Evolutionary conservation across 2,797 vertebrate species (phyloP).

Genomic region (Notoglanidium macrostoma): DNA sequence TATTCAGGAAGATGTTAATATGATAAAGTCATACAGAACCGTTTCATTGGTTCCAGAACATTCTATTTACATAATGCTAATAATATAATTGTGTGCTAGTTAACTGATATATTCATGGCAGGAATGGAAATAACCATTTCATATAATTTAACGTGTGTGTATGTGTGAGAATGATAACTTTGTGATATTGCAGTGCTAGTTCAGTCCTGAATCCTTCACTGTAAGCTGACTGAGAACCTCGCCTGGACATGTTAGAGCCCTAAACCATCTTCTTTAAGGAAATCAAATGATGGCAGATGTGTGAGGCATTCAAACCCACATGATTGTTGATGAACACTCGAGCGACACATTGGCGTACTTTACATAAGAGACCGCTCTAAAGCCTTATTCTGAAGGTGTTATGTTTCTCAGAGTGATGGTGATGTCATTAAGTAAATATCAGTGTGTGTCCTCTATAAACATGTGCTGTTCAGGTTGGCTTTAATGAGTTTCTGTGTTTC

Average conservation of each 20-base stretch:
- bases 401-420: neutral
- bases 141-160: slow-evolving; percentile 2
- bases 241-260: neutral
- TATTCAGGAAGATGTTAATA: neutral
- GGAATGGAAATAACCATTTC: neutral
- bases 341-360: neutral
- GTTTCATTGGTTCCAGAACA: neutral
- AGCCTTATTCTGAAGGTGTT: neutral
- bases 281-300: neutral
- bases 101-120: neutral
- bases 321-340: neutral
- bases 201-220: neutral
- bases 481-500: neutral
- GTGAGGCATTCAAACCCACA: neutral
- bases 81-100: neutral
- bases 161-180: neutral
- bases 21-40: too few relatives aligned
- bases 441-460: neutral
- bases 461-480: neutral
- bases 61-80: neutral
- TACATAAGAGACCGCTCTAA: neutral
- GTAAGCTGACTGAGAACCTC: neutral
- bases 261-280: neutral
- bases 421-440: neutral
- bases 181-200: neutral